Evolutionary conservation across 2,113 vertebrate species (phyloP), one percentile per base, ranked within the genome.

Genomic region (Siphamia tubifer): DNA sequence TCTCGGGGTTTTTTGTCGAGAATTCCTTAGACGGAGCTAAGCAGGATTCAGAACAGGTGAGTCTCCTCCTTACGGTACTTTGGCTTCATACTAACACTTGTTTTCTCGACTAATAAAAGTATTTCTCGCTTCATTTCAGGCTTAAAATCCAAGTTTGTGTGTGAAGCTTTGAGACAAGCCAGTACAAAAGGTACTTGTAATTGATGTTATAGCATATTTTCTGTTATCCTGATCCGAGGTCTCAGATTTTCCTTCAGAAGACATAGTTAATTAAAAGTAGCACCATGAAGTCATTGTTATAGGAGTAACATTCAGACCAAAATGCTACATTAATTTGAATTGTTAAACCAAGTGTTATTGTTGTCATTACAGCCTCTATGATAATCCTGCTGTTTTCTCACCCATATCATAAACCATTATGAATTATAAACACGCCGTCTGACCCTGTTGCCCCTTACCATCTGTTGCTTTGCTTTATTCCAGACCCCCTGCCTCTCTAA

Each of bases 381-480:
- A 35, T 77, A 58, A 84, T 71, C 51, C 68, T 64, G 54, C 24
- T 17, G 44, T 32, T n/a, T 20, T 70, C 20, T 58, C 39, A 55
- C 17, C 25, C 45, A 45, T 57, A 12, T 20, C 4, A 20, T 66
- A 30, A 43, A 28, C 63, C 28, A 35, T 36, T 56, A 31, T 56
- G 21, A 54, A 39, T 69, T 13, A 76, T 32, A 40, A 49, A 49
- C 43, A 43, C 70, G 27, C 58, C 6, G 19, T 48, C 31, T 75
- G 53, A 19, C 43, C 32, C 49, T 34, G 28, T 38, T 40, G 12
- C 36, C 61, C 82, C 69, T 36, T 70, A 62, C 81, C 79, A 87
- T 88, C 81, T 87, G 86, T 68, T 86, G 81, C 74, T 58, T 10
- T 65, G 47, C 39, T 79, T 68, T 67, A 52, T 64, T 62, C 23